These are phyloP conservation scores for Willowsia nigromaculata DNA, from an alignment of 2,888 invertebrate species.

Conservation along the genomic window DNA sequence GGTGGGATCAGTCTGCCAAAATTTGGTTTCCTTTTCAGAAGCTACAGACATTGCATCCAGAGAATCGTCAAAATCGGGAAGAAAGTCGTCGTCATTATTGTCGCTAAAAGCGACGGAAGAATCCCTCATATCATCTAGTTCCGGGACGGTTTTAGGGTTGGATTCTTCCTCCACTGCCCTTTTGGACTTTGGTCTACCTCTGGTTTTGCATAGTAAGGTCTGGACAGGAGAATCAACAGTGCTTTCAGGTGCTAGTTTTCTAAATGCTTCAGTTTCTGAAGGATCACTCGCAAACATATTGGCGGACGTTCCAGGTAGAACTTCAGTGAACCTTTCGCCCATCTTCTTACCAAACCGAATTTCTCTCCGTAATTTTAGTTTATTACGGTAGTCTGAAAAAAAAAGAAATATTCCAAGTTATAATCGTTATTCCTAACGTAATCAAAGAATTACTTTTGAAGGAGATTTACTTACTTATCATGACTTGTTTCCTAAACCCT, in stretches of 20 bases:
- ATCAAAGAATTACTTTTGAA: no score
- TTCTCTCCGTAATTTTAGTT: constrained; percentile 57
- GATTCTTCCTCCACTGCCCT: not conserved
- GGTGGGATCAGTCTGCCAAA: constrained; percentile 55
- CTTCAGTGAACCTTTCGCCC: constrained; percentile 27
- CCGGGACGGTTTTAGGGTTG: no score
- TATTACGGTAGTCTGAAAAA: constrained; percentile 57
- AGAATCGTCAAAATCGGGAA: constrained; percentile 24
- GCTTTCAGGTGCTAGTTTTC: not conserved
- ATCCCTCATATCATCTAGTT: no score
- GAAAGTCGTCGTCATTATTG: constrained; percentile 7
- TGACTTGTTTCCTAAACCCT: constrained; percentile 56
- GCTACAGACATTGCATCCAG: constrained; percentile 25
- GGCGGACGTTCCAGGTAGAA: constrained; percentile 26
- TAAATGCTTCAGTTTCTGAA: constrained; percentile 27
- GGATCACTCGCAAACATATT: constrained; percentile 55
- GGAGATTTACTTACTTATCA: constrained; percentile 64
- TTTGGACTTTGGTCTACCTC: constrained; percentile 44
- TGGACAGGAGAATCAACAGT: not conserved
- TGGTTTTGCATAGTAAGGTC: not conserved
- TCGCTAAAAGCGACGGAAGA: no score
- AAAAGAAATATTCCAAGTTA: no score
- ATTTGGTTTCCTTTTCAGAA: constrained; percentile 53
- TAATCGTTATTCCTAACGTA: no score
- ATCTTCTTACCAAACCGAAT: constrained; percentile 43